Base-by-base conservation (phyloP, 1,140 invertebrate genomes). In the Globodera rostochiensis region DNA sequence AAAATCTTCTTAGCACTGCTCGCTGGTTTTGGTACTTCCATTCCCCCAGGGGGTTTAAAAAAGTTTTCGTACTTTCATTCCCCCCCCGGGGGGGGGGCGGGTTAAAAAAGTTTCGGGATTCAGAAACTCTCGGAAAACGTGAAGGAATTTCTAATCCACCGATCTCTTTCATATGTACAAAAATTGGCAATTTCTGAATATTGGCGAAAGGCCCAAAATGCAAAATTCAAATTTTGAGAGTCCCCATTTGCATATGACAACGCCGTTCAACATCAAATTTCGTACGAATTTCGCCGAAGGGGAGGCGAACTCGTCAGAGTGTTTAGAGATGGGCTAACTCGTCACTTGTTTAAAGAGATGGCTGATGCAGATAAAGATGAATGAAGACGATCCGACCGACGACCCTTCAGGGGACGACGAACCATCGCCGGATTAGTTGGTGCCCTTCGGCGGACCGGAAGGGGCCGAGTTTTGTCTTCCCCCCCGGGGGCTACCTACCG, bases 181-280 rank as follows among this genome's bases (percentile, higher is more conserved):
- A 36, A 36, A 36, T 36, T 36, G 36, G 36, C 36, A 36, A 36
- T 36, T 36, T 0, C 3, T 36, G 36, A 36, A 36, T 36, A 36
- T 36, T 36, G 36, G 36, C 36, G 3, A 36, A 36, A 36, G 36
- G 36, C 36, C 36, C 36, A 36, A 36, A 36, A 36, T 36, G 36
- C 36, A 2, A 64, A 64, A 64, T 64, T 64, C 57, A 64, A 64
- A 64, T 19, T 64, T 64, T 21, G 57, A 15, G 57, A 19, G 57
- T 64, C 13, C 57, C 11, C 57, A 64, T 64, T 64, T 64, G 57
- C 57, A 64, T 64, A 64, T 64, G 57, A 64, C 57, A 64, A 64
- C 13, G 13, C 57, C 57, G 57, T 64, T 64, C 57, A 64, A 64
- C 57, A 64, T 64, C 57, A 64, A 64, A 64, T 64, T 64, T 64